A percentile compares a stretch with the other conserved stretches of the same genome.
Conservation (phyloP, 2,113 vertebrate genomes). For the Cochlearius cochlearius region DNA sequence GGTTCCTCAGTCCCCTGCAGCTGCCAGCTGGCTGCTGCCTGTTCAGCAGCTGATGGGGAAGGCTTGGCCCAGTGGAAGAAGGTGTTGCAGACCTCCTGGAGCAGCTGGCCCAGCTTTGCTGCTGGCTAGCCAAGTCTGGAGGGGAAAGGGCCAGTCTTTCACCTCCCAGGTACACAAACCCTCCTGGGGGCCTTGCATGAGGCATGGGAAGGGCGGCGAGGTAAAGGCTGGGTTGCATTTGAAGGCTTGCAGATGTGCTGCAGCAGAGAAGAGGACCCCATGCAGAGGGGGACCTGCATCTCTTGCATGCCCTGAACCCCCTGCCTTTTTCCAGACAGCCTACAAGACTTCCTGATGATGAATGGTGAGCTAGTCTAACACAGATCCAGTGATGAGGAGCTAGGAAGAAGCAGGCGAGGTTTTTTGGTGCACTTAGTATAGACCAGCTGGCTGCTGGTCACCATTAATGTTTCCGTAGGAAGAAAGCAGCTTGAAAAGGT, state of each 20-base stretch:
- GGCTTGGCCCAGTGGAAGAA: not conserved
- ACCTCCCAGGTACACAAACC: not conserved
- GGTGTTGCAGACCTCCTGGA: not conserved
- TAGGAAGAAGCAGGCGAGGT: not conserved
- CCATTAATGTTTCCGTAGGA: not conserved
- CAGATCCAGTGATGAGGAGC: not conserved
- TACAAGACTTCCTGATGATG: fast-evolving
- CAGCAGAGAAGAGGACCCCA: not conserved
- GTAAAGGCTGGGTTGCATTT: not conserved
- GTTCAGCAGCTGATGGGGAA: not conserved
- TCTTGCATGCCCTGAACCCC: not conserved
- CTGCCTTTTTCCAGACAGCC: not conserved
- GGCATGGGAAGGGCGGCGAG: not conserved
- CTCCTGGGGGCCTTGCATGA: not conserved
- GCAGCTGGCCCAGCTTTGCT: not conserved
- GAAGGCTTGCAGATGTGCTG: not conserved
- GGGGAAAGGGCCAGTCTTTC: not conserved
- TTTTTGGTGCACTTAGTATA: not conserved
- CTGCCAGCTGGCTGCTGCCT: not conserved
- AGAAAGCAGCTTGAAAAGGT: not conserved
- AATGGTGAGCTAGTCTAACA: not conserved
- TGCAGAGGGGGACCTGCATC: not conserved
- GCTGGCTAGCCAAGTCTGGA: not conserved
- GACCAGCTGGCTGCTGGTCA: not conserved
- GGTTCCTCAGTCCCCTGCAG: not conserved